Conservation (phyloP, 2,888 invertebrate genomes). For the Steinernema hermaphroditum region DNA sequence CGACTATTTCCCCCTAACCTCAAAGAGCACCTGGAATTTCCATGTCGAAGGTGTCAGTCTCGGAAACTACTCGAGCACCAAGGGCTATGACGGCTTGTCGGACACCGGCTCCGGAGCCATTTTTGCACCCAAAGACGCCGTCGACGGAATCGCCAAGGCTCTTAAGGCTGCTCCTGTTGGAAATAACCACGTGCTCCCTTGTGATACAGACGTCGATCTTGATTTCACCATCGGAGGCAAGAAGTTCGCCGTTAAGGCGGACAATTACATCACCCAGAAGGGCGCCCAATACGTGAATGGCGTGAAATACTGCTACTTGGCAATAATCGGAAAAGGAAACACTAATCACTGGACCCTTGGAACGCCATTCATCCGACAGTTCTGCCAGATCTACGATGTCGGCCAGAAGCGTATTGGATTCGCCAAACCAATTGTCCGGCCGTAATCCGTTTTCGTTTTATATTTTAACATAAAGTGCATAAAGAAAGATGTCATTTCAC, state of each 20-base stretch:
- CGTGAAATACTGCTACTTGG: background rate
- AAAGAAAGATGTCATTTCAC: too few relatives aligned
- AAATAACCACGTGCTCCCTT: conserved; percentile 40
- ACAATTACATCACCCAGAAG: background rate
- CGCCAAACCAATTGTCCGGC: background rate
- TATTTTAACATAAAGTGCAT: too few relatives aligned
- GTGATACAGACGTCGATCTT: conserved; percentile 36
- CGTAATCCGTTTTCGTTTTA: background rate
- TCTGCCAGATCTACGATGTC: background rate
- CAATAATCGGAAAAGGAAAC: background rate
- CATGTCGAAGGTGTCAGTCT: conserved; percentile 35
- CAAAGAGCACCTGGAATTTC: conserved; percentile 56
- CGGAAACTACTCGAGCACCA: conserved; percentile 42
- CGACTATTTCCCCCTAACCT: conserved; percentile 51
- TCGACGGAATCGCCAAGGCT: conserved; percentile 40
- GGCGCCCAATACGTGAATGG: conserved; percentile 45
- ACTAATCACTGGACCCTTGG: background rate
- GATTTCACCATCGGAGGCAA: conserved; percentile 40
- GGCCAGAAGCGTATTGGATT: background rate
- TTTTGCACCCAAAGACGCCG: conserved; percentile 42
- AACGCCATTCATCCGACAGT: background rate
- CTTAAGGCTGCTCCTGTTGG: conserved; percentile 37
- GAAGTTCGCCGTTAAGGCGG: background rate
- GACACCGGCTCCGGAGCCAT: conserved; percentile 57
- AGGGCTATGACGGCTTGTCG: conserved; percentile 48